These are phyloP conservation scores for Cairina moschata DNA, from an alignment of 2,113 vertebrate species.

Conservation along the genomic window DNA sequence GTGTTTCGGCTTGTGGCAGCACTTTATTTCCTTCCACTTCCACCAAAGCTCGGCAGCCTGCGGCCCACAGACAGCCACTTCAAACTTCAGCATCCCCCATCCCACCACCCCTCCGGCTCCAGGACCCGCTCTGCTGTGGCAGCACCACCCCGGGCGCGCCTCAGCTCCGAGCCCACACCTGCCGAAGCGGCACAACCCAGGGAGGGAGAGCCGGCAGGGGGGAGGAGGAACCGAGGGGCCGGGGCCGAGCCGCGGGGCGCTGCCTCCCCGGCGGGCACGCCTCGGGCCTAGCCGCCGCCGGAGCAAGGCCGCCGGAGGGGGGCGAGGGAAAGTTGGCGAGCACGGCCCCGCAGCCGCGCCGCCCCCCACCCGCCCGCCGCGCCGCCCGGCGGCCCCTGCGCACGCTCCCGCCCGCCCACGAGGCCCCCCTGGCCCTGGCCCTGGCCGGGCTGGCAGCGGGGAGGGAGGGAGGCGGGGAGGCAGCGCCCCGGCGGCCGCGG, in stretches of 20 bases:
- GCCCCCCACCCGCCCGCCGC: slow-evolving; percentile 28
- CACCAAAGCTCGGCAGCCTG: neutral
- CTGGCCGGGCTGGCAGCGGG: neutral
- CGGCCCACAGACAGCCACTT: neutral
- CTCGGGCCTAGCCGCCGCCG: neutral
- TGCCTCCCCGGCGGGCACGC: neutral
- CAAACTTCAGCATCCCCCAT: neutral
- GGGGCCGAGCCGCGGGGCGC: neutral
- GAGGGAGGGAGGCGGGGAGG: neutral
- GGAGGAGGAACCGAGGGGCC: too few relatives aligned
- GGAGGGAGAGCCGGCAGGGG: too few relatives aligned
- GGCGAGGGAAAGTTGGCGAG: neutral
- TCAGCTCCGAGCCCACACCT: neutral
- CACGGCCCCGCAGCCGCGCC: neutral
- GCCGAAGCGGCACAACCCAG: neutral
- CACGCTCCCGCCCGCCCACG: slow-evolving; percentile 23
- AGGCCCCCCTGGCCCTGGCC: neutral
- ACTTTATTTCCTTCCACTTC: neutral
- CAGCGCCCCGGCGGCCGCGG: neutral
- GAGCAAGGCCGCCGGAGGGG: neutral
- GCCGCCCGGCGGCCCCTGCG: slow-evolving; percentile 2
- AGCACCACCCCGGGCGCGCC: neutral
- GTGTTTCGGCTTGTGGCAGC: neutral
- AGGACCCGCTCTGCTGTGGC: neutral
- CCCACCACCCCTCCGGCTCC: neutral